A percentile compares a stretch with the other conserved stretches of the same genome.
phyloP scores from a whole-genome alignment of 2,888 invertebrate species.

The Galeopsomyia nigrocyanea region DNA sequence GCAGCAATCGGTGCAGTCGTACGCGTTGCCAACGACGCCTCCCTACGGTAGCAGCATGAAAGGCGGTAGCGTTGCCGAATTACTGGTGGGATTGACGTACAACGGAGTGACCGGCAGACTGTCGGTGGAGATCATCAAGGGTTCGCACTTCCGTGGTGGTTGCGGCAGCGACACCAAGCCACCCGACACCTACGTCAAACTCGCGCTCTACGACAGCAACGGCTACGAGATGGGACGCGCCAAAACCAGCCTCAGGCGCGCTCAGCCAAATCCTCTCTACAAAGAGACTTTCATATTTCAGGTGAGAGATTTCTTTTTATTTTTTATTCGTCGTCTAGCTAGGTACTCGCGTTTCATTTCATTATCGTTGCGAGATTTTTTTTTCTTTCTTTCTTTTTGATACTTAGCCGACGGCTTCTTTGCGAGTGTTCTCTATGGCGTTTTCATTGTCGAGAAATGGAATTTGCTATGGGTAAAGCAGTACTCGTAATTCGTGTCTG shows the following conservation, averaged over 20 bases:
- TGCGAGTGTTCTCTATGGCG: too few species aligned
- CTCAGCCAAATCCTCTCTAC: constrained; percentile 95
- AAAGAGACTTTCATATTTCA: constrained; percentile 98
- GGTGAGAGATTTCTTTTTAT: constrained; percentile 69
- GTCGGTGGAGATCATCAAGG: constrained; percentile 90
- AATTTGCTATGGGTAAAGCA: too few species aligned
- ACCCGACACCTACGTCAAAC: constrained; percentile 94
- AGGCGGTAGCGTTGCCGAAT: constrained; percentile 91
- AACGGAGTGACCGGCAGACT: constrained; percentile 94
- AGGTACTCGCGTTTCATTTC: too few species aligned
- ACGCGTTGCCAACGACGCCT: constrained; percentile 64
- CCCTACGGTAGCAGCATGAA: constrained; percentile 73
- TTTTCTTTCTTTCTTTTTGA: neutral
- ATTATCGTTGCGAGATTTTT: neutral
- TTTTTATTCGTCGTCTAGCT: too few species aligned
- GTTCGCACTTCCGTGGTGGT: constrained; percentile 76
- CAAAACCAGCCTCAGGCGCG: constrained; percentile 91
- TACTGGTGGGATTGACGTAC: constrained; percentile 90
- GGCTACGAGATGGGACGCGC: constrained; percentile 94
- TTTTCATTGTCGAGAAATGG: too few species aligned
- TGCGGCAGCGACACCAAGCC: constrained; percentile 72
- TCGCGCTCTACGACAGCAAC: constrained; percentile 91
- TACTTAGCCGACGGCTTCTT: too few species aligned
- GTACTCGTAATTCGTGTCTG: too few species aligned
- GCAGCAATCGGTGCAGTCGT: constrained; percentile 82